A percentile compares a stretch with the other conserved stretches of the same genome.
These are phyloP conservation scores for Dryomyza anilis DNA, from an alignment of 2,888 invertebrate genomes.

Conservation along the genomic window DNA sequence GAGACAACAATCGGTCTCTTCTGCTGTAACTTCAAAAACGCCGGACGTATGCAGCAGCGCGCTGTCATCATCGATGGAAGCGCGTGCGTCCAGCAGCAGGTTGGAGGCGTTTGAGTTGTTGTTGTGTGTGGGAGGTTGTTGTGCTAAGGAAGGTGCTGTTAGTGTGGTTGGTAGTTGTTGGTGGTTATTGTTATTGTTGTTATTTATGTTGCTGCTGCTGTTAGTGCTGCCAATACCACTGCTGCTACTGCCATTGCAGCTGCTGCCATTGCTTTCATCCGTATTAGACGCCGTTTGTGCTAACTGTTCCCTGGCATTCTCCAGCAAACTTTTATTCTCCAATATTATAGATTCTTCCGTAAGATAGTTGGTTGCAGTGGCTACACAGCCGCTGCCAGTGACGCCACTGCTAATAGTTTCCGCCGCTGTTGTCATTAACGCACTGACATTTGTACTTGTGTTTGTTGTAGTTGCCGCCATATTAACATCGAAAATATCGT, in stretches of 20 bases:
- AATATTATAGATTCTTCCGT: background rate
- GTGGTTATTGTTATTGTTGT: constrained; percentile 18
- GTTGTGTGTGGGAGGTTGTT: constrained; percentile 20
- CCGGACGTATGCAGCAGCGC: constrained; percentile 24
- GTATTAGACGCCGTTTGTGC: constrained; percentile 25
- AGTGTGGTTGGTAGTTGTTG: constrained; percentile 38
- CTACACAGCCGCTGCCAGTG: background rate
- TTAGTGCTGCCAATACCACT: constrained; percentile 32
- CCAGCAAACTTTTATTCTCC: background rate
- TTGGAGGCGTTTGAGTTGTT: too few relatives aligned
- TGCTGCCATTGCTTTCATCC: constrained; percentile 34
- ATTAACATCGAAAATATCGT: constrained; percentile 50
- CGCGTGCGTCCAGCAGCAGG: too few relatives aligned
- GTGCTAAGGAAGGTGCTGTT: too few relatives aligned
- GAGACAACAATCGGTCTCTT: constrained; percentile 51
- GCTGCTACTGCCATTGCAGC: constrained; percentile 36
- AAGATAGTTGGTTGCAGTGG: constrained; percentile 2
- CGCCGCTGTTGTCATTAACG: constrained; percentile 28
- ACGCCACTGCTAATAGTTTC: constrained; percentile 19
- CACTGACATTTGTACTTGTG: constrained; percentile 25
- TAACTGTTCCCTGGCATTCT: background rate
- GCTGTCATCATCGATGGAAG: constrained; percentile 8
- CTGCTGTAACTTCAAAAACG: constrained; percentile 51
- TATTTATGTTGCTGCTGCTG: constrained; percentile 20
- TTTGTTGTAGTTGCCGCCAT: constrained; percentile 25